Conservation (phyloP, 2,113 vertebrate genomes). For the Micronycteris hirsuta region DNA sequence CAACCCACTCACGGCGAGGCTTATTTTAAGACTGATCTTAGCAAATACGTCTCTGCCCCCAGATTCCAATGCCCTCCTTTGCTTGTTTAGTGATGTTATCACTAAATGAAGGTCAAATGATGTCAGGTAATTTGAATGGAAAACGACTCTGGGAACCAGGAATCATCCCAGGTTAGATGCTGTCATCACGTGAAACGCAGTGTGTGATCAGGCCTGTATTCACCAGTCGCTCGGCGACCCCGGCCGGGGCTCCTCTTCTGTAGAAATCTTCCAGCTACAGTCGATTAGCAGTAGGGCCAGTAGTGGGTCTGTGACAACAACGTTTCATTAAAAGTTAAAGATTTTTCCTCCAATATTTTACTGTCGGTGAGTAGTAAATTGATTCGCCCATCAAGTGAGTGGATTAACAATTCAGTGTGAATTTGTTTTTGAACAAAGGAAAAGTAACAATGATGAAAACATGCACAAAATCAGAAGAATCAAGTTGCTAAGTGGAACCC, state of each 20-base stretch:
- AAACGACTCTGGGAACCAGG: neutral
- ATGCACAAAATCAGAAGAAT: neutral
- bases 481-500: neutral
- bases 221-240: neutral
- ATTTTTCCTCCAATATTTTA: neutral
- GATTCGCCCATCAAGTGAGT: neutral
- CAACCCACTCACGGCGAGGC: neutral
- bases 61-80: neutral
- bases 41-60: neutral
- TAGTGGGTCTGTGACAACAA: neutral
- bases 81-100: neutral
- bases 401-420: neutral
- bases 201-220: neutral
- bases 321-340: neutral
- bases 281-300: neutral
- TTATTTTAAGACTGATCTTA: neutral
- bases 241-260: neutral
- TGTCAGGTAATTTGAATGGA: neutral
- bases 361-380: neutral
- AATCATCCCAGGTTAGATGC: neutral
- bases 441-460: neutral
- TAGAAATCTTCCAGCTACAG: neutral
- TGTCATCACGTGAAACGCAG: neutral
- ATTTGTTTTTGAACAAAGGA: slow-evolving; percentile 15
- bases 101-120: neutral